phyloP scores from a whole-genome alignment of 1,140 invertebrate genomes.

The Diabrotica undecimpunctata region DNA sequence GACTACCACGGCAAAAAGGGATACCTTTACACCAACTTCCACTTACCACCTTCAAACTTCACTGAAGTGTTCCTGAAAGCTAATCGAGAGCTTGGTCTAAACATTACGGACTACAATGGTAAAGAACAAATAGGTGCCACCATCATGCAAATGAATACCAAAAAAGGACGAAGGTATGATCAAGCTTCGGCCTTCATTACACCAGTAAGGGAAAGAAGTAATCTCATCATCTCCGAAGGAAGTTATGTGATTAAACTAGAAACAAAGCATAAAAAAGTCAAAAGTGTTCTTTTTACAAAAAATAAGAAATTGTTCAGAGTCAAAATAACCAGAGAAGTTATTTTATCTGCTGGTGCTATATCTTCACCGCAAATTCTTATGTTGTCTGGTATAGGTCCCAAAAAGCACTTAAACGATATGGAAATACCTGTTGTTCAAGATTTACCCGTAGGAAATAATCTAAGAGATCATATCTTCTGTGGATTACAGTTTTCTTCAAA shows the following conservation, averaged over 20 bases:
- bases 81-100: conserved; percentile 53
- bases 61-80: conserved; percentile 61
- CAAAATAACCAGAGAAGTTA: conserved; percentile 54
- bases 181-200: conserved; percentile 55
- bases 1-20: conserved; percentile 54
- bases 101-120: conserved; percentile 61
- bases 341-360: conserved; percentile 52
- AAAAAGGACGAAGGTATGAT: conserved; percentile 48
- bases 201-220: conserved; percentile 50
- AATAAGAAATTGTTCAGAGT: conserved; percentile 41
- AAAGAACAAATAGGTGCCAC: conserved; percentile 60
- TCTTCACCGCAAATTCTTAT: conserved; percentile 53
- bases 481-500: conserved; percentile 9
- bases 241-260: conserved; percentile 53
- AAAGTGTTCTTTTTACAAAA: conserved; percentile 55
- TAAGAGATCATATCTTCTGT: conserved; percentile 9
- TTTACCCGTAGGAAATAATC: conserved; percentile 50
- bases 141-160: conserved; percentile 51
- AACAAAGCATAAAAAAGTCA: conserved; percentile 53
- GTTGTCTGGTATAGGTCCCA: conserved; percentile 56
- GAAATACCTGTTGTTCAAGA: conserved; percentile 48
- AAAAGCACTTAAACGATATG: conserved; percentile 46
- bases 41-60: conserved; percentile 43
- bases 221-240: conserved; percentile 51
- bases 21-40: conserved; percentile 27